Percentiles rank a stretch among this genome's conserved stretches.
Conservation (phyloP, 2,797 vertebrate genomes). For the Poecilia picta region DNA sequence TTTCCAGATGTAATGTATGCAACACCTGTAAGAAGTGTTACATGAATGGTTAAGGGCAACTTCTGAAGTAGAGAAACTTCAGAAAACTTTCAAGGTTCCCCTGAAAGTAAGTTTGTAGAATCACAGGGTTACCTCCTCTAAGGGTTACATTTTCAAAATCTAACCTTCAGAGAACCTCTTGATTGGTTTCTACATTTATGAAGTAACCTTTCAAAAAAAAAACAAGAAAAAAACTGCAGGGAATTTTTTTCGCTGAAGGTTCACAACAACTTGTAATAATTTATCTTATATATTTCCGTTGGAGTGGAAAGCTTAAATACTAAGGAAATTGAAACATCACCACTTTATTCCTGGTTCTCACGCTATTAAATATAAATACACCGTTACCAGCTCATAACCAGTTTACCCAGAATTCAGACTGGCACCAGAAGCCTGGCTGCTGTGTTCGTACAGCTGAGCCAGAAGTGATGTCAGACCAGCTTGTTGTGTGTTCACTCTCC, state of each 20-base stretch:
- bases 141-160: too few species aligned
- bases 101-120: background rate
- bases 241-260: background rate
- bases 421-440: background rate
- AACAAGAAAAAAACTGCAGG: background rate
- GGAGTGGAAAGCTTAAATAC: background rate
- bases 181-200: background rate
- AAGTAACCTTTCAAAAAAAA: background rate
- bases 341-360: background rate
- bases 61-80: background rate
- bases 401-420: background rate
- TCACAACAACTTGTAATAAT: background rate
- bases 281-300: background rate
- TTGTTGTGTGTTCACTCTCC: slow-evolving; percentile 2
- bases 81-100: background rate
- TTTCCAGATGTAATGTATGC: background rate
- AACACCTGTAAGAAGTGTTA: background rate
- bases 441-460: background rate
- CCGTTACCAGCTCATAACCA: background rate
- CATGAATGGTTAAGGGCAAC: background rate
- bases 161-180: background rate
- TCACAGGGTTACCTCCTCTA: background rate
- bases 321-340: background rate
- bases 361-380: background rate
- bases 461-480: background rate